phyloP scores from a whole-genome alignment of 2,797 vertebrate genomes.

The Macropodus opercularis region DNA sequence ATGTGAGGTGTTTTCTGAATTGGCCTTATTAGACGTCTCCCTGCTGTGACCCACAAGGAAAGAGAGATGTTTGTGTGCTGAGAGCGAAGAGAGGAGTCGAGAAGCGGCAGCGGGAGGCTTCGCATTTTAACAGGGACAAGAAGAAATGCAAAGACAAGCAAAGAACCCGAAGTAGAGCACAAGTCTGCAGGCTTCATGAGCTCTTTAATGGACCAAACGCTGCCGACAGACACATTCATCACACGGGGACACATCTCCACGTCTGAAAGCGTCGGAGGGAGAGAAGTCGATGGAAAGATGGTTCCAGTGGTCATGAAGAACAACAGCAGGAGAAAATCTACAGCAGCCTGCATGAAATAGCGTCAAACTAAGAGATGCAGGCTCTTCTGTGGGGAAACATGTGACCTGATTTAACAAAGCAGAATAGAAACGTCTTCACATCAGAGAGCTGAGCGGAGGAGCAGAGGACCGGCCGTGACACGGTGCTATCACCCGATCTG shows the following conservation, averaged over 20 bases:
- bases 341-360: no score
- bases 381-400: no score
- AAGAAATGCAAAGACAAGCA: conserved; percentile 3
- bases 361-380: no score
- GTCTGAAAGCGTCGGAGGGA: neutral
- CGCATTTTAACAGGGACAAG: neutral
- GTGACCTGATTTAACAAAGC: no score
- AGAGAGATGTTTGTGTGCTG: neutral
- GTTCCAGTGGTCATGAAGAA: neutral
- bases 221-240: conserved; percentile 36
- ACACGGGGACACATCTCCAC: conserved; percentile 10
- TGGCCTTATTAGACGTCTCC: conserved; percentile 19
- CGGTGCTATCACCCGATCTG: conserved; percentile 36
- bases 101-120: neutral
- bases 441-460: neutral
- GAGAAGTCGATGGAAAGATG: neutral
- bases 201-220: conserved; percentile 32
- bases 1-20: conserved; percentile 3
- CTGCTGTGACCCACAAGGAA: neutral
- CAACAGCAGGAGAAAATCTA: no score
- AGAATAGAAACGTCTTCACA: no score
- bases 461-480: conserved; percentile 17
- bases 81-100: neutral
- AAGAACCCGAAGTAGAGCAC: conserved; percentile 3
- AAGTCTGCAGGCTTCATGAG: conserved; percentile 36